Evolutionary conservation across 2,888 invertebrate genomes (phyloP).

Genomic region (Brachyptera putata): DNA sequence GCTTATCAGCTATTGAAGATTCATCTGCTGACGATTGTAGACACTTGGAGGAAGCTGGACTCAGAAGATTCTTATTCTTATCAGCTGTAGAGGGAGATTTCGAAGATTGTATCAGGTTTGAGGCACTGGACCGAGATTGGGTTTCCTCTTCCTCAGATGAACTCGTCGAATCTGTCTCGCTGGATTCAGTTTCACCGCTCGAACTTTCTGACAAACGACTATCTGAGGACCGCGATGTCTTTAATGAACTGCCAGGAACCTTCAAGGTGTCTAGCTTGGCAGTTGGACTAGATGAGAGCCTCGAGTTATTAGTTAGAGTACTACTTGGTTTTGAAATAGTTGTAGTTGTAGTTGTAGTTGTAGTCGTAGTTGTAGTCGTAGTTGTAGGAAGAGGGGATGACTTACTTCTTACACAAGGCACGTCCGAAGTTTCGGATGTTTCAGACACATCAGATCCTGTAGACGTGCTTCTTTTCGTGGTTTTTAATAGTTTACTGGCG

Average conservation of each 20-base stretch:
- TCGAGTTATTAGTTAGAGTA: background rate
- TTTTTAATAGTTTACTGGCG: slow-evolving; percentile 2
- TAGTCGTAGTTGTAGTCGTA: too few relatives aligned
- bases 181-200: slow-evolving; percentile 39
- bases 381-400: too few relatives aligned
- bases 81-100: background rate
- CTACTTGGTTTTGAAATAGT: background rate
- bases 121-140: slow-evolving; percentile 1
- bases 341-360: too few relatives aligned
- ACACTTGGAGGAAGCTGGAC: background rate
- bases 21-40: slow-evolving; percentile 46
- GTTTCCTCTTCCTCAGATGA: slow-evolving; percentile 12
- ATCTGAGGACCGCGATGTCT: background rate
- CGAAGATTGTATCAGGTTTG: background rate
- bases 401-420: background rate
- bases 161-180: slow-evolving; percentile 34
- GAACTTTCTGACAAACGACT: slow-evolving; percentile 31
- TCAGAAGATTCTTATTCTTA: background rate
- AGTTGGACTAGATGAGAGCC: background rate
- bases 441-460: slow-evolving; percentile 25
- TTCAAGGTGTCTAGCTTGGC: background rate
- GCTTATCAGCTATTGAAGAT: slow-evolving; percentile 40
- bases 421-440: background rate
- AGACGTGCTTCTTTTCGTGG: slow-evolving; percentile 18
- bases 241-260: background rate